Evolutionary conservation across 1,140 invertebrate species (phyloP).

Genomic region (Drosophila nikananu): DNA sequence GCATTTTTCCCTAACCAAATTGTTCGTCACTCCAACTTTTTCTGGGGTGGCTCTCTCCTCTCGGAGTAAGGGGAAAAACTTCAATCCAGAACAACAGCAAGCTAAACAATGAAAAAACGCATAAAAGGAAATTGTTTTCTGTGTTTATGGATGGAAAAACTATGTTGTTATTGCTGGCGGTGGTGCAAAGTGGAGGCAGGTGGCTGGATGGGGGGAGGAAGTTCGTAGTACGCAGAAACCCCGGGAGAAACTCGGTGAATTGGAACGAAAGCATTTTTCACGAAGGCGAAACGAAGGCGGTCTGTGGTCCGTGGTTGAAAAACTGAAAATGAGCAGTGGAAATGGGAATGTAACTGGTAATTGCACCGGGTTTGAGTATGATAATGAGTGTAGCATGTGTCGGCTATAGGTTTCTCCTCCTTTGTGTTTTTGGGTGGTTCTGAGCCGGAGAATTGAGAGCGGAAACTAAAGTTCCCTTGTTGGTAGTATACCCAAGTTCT

Average conservation of each 20-base stretch:
- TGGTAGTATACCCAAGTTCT: not conserved
- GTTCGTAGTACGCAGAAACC: not conserved
- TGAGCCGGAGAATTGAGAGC: not conserved
- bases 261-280: constrained; percentile 62
- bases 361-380: constrained; percentile 35
- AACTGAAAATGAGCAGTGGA: constrained; percentile 42
- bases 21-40: constrained; percentile 4
- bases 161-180: constrained; percentile 33
- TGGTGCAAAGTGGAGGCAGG: constrained; percentile 46
- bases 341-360: constrained; percentile 44
- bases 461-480: constrained; percentile 1
- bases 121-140: constrained; percentile 75
- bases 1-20: constrained; percentile 11
- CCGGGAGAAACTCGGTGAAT: constrained; percentile 48
- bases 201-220: constrained; percentile 7
- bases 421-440: constrained; percentile 1
- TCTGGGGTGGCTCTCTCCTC: not conserved
- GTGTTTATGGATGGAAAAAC: constrained; percentile 50
- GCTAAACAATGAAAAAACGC: constrained; percentile 43
- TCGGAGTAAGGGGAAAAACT: constrained; percentile 7
- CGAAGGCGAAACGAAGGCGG: constrained; percentile 26
- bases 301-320: constrained; percentile 34
- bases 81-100: constrained; percentile 24
- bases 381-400: constrained; percentile 50
- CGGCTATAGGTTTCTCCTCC: constrained; percentile 1